Evolutionary conservation across 2,888 invertebrate genomes (phyloP).

Genomic region (Hetaerina titia): DNA sequence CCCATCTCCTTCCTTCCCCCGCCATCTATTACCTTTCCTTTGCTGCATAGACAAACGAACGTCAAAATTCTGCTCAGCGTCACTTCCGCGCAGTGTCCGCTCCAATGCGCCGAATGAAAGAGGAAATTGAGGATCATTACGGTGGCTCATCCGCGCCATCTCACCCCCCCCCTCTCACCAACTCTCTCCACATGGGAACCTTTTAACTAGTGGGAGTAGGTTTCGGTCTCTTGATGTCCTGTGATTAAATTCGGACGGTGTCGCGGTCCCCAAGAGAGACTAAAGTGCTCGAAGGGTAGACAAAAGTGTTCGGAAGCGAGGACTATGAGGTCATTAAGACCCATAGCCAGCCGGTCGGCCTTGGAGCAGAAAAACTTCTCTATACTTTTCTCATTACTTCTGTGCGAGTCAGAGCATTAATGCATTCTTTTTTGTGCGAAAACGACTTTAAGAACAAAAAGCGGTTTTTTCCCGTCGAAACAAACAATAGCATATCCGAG

Average conservation of each 20-base stretch:
- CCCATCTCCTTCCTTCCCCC: neutral
- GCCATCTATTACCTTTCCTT: neutral
- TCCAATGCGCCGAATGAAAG: neutral
- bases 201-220: neutral
- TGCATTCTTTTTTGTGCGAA: no score
- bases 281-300: neutral
- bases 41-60: neutral
- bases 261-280: neutral
- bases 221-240: neutral
- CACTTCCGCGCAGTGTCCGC: neutral
- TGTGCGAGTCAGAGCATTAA: neutral
- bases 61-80: neutral
- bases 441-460: no score
- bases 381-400: neutral
- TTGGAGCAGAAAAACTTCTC: neutral
- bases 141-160: neutral
- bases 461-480: no score
- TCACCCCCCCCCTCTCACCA: neutral
- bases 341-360: neutral
- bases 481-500: no score
- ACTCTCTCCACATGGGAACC: neutral
- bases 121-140: constrained; percentile 25
- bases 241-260: neutral
- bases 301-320: neutral
- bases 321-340: neutral